Conservation (phyloP, 2,113 vertebrate genomes). For the Natator depressus region DNA sequence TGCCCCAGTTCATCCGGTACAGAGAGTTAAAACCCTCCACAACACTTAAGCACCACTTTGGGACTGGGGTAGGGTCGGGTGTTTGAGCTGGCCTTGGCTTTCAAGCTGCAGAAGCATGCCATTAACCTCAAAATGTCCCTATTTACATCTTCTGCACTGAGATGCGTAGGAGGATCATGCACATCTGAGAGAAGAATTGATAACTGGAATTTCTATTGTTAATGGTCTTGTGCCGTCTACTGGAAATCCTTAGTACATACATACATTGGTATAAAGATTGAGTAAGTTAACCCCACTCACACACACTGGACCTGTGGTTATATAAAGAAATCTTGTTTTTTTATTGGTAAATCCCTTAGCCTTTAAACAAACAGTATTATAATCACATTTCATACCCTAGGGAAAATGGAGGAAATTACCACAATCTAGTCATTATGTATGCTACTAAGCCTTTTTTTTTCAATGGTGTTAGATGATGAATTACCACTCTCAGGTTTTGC, state of each 20-base stretch:
- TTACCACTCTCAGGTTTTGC: not conserved
- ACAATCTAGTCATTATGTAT: slow-evolving; percentile 41
- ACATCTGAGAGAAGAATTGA: not conserved
- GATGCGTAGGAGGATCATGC: not conserved
- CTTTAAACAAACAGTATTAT: slow-evolving; percentile 59
- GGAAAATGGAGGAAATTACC: slow-evolving; percentile 73
- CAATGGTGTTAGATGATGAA: slow-evolving; percentile 49
- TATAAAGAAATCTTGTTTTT: slow-evolving; percentile 50
- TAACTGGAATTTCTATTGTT: not conserved
- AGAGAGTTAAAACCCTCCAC: not conserved
- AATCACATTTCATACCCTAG: slow-evolving; percentile 47
- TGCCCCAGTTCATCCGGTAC: not conserved
- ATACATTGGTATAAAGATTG: not conserved
- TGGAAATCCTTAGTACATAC: not conserved
- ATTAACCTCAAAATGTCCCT: not conserved
- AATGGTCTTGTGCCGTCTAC: not conserved
- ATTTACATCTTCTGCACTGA: not conserved
- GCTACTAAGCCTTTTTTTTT: slow-evolving; percentile 11
- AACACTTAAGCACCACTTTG: not conserved
- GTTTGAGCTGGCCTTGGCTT: not conserved
- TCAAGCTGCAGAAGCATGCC: not conserved
- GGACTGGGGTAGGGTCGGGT: not conserved
- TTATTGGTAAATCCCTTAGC: slow-evolving; percentile 65
- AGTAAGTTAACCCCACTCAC: slow-evolving; percentile 2
- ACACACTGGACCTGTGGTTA: slow-evolving; percentile 20